Base-by-base conservation (phyloP, 2,888 invertebrate species). In the Rotaria socialis region DNA sequence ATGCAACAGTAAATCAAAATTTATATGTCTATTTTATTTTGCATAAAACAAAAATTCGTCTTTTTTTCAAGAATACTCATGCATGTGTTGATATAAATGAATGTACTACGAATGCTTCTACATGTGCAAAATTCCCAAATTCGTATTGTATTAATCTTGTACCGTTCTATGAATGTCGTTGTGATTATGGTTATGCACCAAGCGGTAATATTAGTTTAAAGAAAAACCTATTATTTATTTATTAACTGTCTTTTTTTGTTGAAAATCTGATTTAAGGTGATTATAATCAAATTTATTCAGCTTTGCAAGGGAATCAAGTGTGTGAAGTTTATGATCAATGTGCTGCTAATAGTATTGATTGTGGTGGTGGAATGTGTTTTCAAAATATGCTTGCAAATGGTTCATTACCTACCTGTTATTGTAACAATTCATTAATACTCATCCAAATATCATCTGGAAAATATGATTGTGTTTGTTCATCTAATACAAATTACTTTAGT, bases 111-210 rank as follows among this genome's bases (percentile, higher is more conserved):
- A 47, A 80, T 47, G 3, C 8, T 2, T 24, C 22, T 24, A 1
- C 8, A 47, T 80, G 80, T 80, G 2, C 10, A n/a, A 0, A 0
- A 47, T 80, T 47, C n/a, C 0, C 43, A 4, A 80, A 80, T 80
- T 80, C 80, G 0, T 80, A 47, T 80, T 80, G 80, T 47, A 47
- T 80, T n/a, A 80, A 80, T n/a, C 47, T 80, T 14, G n/a, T 0
- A 47, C 47, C 47, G 14, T 47, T 14, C 10, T 80, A n/a, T 47
- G 80, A 80, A 80, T 80, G 80, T 47, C 80, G 80, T 47, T 80
- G 80, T 80, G 24, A 22, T 47, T 24, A n/a, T 47, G 80, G 80
- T 47, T 80, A 80, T 80, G 43, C 47, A 47, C 80, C 80, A 11
- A 14, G 47, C 47, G 47, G 80, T 80, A 47, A 43, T 3, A 80